These are phyloP conservation scores for Parnassius orleans DNA, from an alignment of 2,888 invertebrate species.

Conservation along the genomic window DNA sequence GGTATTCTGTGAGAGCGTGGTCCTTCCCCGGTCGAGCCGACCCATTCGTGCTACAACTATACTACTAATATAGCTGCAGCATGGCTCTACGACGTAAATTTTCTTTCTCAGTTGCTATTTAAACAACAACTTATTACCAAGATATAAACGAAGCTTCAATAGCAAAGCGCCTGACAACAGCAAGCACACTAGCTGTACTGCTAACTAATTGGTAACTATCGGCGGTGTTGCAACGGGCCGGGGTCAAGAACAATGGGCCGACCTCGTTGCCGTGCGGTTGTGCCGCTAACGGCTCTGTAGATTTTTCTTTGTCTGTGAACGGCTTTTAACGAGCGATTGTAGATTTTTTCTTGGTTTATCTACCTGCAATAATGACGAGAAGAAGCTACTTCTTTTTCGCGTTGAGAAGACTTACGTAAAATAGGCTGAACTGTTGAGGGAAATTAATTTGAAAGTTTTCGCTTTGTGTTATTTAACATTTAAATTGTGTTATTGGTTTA, in stretches of 20 bases:
- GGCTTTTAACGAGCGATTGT: neutral
- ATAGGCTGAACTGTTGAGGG: no score
- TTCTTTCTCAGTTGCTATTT: no score
- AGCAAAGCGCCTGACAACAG: slow-evolving; percentile 12
- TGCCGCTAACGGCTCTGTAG: slow-evolving; percentile 6
- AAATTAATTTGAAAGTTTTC: no score
- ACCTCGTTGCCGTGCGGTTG: slow-evolving; percentile 1
- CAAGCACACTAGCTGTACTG: slow-evolving; percentile 10
- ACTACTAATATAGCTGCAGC: no score
- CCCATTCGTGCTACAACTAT: no score
- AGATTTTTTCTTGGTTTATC: neutral
- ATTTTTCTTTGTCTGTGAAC: slow-evolving; percentile 5
- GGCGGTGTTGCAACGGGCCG: slow-evolving; percentile 4
- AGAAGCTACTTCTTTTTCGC: neutral
- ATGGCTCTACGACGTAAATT: no score
- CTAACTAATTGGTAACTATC: slow-evolving; percentile 19
- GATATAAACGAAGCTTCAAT: slow-evolving; percentile 17
- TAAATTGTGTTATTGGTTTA: no score
- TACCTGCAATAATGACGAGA: neutral
- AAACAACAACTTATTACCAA: slow-evolving; percentile 12
- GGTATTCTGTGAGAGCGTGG: no score
- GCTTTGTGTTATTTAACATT: no score
- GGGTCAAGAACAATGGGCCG: slow-evolving; percentile 12
- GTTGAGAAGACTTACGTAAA: neutral
- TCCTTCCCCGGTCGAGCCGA: no score